A percentile compares a stretch with the other conserved stretches of the same genome.
phyloP scores from a whole-genome alignment of 2,888 invertebrate species.

The Spatulosminthurus flaviceps region DNA sequence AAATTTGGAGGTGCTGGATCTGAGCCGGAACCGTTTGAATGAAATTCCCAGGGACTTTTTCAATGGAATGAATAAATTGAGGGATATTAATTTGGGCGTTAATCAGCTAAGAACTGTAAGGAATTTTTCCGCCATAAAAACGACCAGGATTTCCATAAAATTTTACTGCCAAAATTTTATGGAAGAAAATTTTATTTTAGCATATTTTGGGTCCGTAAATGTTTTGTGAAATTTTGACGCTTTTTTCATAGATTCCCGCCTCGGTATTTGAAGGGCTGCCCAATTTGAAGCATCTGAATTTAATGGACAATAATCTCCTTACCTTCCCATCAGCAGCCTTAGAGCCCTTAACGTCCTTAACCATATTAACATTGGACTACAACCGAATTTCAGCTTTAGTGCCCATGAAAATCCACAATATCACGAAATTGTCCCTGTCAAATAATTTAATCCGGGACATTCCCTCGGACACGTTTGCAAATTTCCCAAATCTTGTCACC shows the following conservation, averaged over 20 bases:
- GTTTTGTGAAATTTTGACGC: too few species aligned
- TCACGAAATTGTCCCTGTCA: constrained; percentile 76
- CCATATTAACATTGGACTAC: constrained; percentile 80
- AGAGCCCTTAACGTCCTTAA: constrained; percentile 78
- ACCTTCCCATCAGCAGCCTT: constrained; percentile 85
- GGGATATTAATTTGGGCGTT: constrained; percentile 82
- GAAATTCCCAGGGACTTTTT: constrained; percentile 85
- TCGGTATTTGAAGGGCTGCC: constrained; percentile 77
- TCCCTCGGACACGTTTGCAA: constrained; percentile 79
- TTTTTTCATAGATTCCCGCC: constrained; percentile 74
- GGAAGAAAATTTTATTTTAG: too few species aligned
- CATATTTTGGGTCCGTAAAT: too few species aligned
- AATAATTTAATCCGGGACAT: constrained; percentile 81
- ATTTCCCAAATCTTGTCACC: constrained; percentile 77
- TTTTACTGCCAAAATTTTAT: constrained; percentile 54
- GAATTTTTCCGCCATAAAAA: too few species aligned
- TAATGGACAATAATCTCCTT: constrained; percentile 88
- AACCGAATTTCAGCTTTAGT: constrained; percentile 88
- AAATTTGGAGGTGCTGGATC: constrained; percentile 78
- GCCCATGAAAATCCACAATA: constrained; percentile 71
- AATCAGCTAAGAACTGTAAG: constrained; percentile 87
- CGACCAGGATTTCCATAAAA: too few species aligned
- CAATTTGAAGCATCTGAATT: constrained; percentile 77
- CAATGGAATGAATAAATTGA: constrained; percentile 76
- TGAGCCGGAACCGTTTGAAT: constrained; percentile 85